Evolutionary conservation across 2,888 invertebrate genomes (phyloP).

Genomic region (Ryuthela nishihirai): DNA sequence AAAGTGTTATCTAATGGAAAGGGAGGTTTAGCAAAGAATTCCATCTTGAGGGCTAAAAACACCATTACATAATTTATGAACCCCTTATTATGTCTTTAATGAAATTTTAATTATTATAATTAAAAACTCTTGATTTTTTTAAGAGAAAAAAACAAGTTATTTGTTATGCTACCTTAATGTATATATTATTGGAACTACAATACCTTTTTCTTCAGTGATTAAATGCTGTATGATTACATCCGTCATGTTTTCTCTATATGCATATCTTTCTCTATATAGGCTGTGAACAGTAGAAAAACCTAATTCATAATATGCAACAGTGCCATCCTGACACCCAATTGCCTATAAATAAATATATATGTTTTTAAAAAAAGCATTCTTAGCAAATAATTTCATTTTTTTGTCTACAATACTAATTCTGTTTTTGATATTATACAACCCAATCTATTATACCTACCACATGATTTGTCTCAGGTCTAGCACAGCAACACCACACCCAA

Average conservation of each 20-base stretch:
- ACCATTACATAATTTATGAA: not conserved
- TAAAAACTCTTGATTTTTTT: not conserved
- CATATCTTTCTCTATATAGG: slow-evolving; percentile 88
- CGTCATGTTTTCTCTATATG: slow-evolving; percentile 94
- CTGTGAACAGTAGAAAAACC: slow-evolving; percentile 94
- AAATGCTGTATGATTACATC: slow-evolving; percentile 95
- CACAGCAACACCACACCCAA: slow-evolving; percentile 83
- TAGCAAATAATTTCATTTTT: not conserved
- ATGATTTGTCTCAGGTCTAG: slow-evolving; percentile 69
- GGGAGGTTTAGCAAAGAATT: too few relatives aligned
- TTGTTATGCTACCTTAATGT: not conserved
- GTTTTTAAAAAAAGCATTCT: not conserved
- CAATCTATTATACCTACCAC: slow-evolving; percentile 57
- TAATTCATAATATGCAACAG: slow-evolving; percentile 85
- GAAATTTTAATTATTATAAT: slow-evolving; percentile 3
- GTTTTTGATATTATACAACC: not conserved
- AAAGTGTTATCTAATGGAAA: too few relatives aligned
- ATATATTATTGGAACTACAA: not conserved
- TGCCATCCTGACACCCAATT: slow-evolving; percentile 94
- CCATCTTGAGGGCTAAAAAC: not conserved
- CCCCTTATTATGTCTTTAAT: not conserved
- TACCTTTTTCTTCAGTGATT: slow-evolving; percentile 72
- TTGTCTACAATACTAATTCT: too few relatives aligned
- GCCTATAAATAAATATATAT: slow-evolving; percentile 54
- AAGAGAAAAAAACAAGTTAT: not conserved